phyloP scores from a whole-genome alignment of 2,888 invertebrate species.

The Tetragonula carbonaria region DNA sequence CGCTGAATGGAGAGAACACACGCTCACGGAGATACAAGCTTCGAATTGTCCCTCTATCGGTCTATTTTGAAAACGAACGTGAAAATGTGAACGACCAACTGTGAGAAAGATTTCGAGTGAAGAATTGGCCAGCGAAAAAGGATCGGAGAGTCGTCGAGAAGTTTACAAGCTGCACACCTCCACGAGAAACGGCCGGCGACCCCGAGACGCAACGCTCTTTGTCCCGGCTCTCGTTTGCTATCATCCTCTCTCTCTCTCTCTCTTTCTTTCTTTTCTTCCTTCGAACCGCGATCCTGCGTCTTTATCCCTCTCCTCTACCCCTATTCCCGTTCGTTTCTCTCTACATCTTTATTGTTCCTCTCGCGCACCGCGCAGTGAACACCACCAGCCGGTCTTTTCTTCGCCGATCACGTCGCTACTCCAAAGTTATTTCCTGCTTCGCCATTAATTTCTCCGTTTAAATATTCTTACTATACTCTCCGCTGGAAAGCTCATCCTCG shows the following conservation, averaged over 20 bases:
- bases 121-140: not conserved
- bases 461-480: not conserved
- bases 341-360: slow-evolving; percentile 41
- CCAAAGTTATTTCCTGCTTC: slow-evolving; percentile 26
- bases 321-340: not conserved
- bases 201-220: slow-evolving; percentile 70
- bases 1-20: too few relatives aligned
- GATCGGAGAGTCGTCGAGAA: not conserved
- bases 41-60: too few relatives aligned
- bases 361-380: slow-evolving; percentile 17
- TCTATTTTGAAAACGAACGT: too few relatives aligned
- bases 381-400: slow-evolving; percentile 43
- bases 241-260: slow-evolving; percentile 42
- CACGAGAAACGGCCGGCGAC: slow-evolving; percentile 76
- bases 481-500: slow-evolving; percentile 5
- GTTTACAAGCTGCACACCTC: slow-evolving; percentile 68
- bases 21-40: too few relatives aligned
- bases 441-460: not conserved
- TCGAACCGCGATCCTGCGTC: slow-evolving; percentile 7
- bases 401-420: slow-evolving; percentile 42
- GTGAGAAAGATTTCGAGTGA: too few relatives aligned
- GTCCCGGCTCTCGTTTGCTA: slow-evolving; percentile 61
- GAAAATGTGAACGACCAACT: too few relatives aligned
- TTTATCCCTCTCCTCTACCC: not conserved
- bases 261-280: slow-evolving; percentile 26